Conservation (phyloP, 1,140 invertebrate genomes). For the Zaprionus lachaisei region DNA sequence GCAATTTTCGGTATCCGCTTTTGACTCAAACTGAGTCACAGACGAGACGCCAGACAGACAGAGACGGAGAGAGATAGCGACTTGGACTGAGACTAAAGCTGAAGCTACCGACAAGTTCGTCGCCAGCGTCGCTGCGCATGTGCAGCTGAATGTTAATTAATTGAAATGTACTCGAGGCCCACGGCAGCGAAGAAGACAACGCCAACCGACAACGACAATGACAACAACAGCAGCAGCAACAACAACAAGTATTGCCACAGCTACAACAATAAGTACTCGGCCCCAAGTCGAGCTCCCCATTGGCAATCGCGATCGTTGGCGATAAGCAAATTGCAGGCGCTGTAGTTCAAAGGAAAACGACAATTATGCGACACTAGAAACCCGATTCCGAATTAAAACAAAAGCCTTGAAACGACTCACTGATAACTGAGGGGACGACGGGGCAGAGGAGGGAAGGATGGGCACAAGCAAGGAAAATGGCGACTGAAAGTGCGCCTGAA, state of each 20-base stretch:
- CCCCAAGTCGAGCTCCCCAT: slow-evolving; percentile 53
- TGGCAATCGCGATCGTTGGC: slow-evolving; percentile 72
- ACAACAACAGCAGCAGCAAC: slow-evolving; percentile 12
- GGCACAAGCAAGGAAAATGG: background rate
- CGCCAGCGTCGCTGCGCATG: slow-evolving; percentile 60
- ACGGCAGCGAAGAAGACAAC: slow-evolving; percentile 52
- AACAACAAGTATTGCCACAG: background rate
- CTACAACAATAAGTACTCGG: slow-evolving; percentile 22
- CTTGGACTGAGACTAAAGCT: slow-evolving; percentile 19
- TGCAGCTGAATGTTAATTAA: slow-evolving; percentile 83
- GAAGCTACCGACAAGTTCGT: slow-evolving; percentile 20
- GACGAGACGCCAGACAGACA: background rate
- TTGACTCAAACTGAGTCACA: slow-evolving; percentile 46
- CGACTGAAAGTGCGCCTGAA: background rate
- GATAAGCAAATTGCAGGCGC: slow-evolving; percentile 84
- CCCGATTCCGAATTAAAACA: slow-evolving; percentile 51
- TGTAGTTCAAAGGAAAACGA: slow-evolving; percentile 81
- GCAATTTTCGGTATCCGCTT: slow-evolving; percentile 84
- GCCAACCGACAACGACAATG: slow-evolving; percentile 28
- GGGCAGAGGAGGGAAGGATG: background rate
- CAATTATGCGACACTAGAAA: slow-evolving; percentile 79
- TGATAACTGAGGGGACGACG: background rate
- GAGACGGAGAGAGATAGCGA: slow-evolving; percentile 11
- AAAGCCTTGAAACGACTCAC: slow-evolving; percentile 43
- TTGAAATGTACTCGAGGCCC: slow-evolving; percentile 76